These are phyloP conservation scores for Porites lobata DNA, from an alignment of 92 coral and sea anemone species.

Conservation along the genomic window DNA sequence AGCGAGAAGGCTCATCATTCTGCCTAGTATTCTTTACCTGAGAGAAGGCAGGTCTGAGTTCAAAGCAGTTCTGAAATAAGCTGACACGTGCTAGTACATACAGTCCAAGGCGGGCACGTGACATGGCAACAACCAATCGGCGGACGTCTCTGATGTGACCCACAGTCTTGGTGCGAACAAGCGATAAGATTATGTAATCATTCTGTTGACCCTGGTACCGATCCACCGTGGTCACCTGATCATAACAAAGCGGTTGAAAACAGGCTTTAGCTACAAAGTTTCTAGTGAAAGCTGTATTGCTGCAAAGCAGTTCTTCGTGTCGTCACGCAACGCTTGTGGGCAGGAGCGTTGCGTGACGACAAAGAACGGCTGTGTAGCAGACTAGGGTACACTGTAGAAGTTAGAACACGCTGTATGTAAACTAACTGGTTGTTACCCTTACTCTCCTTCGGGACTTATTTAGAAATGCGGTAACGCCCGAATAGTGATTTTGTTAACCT, in stretches of 20 bases:
- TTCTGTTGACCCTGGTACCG: slow-evolving; percentile 99
- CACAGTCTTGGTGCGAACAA: slow-evolving; percentile 96
- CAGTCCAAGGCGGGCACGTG: slow-evolving; percentile 99
- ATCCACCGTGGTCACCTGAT: slow-evolving; percentile 98
- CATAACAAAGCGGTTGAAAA: background rate
- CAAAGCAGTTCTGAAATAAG: slow-evolving; percentile 96
- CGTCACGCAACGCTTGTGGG: no score
- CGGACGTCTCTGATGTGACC: slow-evolving; percentile 99
- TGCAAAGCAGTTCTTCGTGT: no score
- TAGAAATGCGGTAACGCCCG: no score
- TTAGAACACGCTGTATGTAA: no score
- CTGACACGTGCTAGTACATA: slow-evolving; percentile 95
- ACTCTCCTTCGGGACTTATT: no score
- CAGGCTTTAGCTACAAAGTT: background rate
- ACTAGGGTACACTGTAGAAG: no score
- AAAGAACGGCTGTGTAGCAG: no score
- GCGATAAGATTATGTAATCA: slow-evolving; percentile 97
- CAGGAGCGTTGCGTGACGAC: no score
- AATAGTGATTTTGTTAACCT: no score
- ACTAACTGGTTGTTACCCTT: no score
- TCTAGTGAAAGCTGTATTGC: no score
- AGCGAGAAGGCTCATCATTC: background rate
- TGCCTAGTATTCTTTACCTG: slow-evolving; percentile 64
- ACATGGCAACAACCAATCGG: slow-evolving; percentile 98
- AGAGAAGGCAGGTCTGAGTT: slow-evolving; percentile 95